Base-by-base conservation (phyloP, 2,888 invertebrate genomes). In the Drosophila prolongata region DNA sequence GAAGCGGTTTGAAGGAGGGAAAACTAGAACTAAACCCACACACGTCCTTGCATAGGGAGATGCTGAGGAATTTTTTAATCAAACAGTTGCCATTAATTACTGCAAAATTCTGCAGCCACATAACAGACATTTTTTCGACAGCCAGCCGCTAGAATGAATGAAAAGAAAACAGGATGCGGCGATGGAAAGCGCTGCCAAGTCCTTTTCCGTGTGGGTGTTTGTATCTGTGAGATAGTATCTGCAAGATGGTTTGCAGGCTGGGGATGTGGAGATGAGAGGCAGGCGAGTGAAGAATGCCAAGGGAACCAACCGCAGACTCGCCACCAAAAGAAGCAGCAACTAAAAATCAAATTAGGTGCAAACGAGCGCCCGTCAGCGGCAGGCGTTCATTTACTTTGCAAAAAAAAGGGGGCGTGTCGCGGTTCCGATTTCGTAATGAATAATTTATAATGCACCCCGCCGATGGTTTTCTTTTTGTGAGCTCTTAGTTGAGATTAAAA, bases 11-110 rank as follows among this genome's bases (percentile, higher is more conserved):
- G 16, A 13, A 11, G 19, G n/a, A 10, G 55, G 34, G 5, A 52
- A 57, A 69, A 56, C 50, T 52, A 44, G 56, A 50, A 58, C 55
- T 58, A 54, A 58, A 61, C 53, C 53, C 54, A 44, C 56, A 61
- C 46, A 72, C 53, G 49, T 50, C 13, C 40, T 57, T 27, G 34
- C 43, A 38, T 6, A 30, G 46, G 30, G 11, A 43, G 35, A 47
- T 61, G 50, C 79, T 73, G 69, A 78, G 91, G 91, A 91, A 90
- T 89, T 90, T 91, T 85, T 90, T 90, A 91, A 91, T 91, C 91
- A 91, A 91, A 90, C 89, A 90, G 84, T 89, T 91, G 88, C 82
- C 88, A 90, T 91, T 90, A 91, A 91, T 90, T 90, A 91, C 91
- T 90, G 78, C 78, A 79, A 85, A 89, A 89, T 88, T 90, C 88